Evolutionary conservation across 2,113 vertebrate genomes (phyloP).

Genomic region (Chlorodrepanis virens): DNA sequence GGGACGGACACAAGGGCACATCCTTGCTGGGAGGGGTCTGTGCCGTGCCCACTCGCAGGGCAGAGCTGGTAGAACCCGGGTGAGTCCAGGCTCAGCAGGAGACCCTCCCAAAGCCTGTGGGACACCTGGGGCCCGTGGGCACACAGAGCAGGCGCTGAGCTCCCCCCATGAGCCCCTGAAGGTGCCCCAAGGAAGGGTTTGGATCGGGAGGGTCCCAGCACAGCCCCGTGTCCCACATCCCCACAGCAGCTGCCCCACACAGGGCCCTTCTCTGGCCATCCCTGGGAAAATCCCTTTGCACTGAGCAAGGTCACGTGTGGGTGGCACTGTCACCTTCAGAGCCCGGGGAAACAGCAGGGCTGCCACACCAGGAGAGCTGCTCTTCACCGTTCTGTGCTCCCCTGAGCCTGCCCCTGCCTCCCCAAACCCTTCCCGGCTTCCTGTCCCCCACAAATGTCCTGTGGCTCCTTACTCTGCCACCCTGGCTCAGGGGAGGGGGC

Average conservation of each 20-base stretch:
- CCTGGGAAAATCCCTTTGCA: background rate
- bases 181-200: no score
- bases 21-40: background rate
- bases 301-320: background rate
- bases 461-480: background rate
- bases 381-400: background rate
- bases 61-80: no score
- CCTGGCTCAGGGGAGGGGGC: background rate
- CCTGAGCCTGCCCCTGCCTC: background rate
- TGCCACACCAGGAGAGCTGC: fast-evolving
- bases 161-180: no score
- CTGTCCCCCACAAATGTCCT: fast-evolving
- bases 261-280: background rate
- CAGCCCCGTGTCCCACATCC: fast-evolving
- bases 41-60: fast-evolving
- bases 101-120: background rate
- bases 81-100: background rate
- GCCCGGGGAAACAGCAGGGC: background rate
- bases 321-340: background rate
- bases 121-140: background rate
- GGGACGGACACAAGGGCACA: background rate
- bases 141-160: fast-evolving
- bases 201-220: background rate
- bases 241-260: background rate
- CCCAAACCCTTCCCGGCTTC: background rate